These are phyloP conservation scores for Heliconius congener DNA, from an alignment of 1,140 invertebrate species.

Conservation along the genomic window DNA sequence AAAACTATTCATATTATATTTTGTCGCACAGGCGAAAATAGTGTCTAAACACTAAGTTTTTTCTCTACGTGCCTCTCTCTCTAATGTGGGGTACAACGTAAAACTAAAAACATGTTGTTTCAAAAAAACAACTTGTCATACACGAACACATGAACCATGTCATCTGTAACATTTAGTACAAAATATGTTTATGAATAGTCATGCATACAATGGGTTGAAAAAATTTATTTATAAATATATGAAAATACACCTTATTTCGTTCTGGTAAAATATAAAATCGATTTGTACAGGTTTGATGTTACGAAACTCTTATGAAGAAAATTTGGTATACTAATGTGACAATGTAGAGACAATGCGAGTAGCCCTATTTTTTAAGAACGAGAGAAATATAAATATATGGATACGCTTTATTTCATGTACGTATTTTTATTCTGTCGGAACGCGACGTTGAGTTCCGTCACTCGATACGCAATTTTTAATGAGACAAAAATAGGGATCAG, in stretches of 20 bases:
- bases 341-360: conserved; percentile 38
- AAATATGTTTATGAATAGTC: conserved; percentile 31
- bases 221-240: conserved; percentile 13
- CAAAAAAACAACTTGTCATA: conserved; percentile 23
- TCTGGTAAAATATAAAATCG: not conserved
- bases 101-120: not conserved
- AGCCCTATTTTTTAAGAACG: conserved; percentile 36
- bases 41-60: too few relatives aligned
- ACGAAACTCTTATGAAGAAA: not conserved
- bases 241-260: conserved; percentile 23
- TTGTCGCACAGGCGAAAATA: too few relatives aligned
- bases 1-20: too few relatives aligned
- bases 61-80: too few relatives aligned
- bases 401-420: not conserved
- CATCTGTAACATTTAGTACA: conserved; percentile 31
- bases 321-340: conserved; percentile 13
- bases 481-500: too few relatives aligned
- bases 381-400: conserved; percentile 18
- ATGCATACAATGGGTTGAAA: conserved; percentile 41
- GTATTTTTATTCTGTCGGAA: too few relatives aligned
- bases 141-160: conserved; percentile 25
- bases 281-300: not conserved
- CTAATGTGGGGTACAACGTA: too few relatives aligned
- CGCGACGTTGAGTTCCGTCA: not conserved
- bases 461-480: too few relatives aligned